These are phyloP conservation scores for Zaprionus nigranus DNA, from an alignment of 1,140 invertebrate species.

Conservation along the genomic window DNA sequence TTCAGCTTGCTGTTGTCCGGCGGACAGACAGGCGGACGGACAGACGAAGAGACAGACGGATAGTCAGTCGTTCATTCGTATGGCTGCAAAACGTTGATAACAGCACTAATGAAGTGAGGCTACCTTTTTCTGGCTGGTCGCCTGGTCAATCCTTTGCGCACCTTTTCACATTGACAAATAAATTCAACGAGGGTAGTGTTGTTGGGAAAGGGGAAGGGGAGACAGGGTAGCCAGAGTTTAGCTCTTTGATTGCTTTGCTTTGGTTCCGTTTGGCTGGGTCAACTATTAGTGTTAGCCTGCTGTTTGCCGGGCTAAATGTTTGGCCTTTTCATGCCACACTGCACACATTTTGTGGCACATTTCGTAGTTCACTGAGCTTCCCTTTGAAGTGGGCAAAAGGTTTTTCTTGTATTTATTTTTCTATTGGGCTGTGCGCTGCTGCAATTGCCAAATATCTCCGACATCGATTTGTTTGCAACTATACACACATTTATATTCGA, in stretches of 20 bases:
- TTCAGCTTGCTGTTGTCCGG: not conserved
- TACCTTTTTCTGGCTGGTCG: slow-evolving; percentile 56
- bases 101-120: slow-evolving; percentile 78
- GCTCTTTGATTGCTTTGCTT: slow-evolving; percentile 73
- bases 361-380: slow-evolving; percentile 67
- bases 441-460: slow-evolving; percentile 61
- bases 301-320: slow-evolving; percentile 73
- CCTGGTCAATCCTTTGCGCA: slow-evolving; percentile 61
- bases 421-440: not conserved
- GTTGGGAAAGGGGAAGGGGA: slow-evolving; percentile 17
- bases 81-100: slow-evolving; percentile 77
- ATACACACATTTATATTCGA: not conserved
- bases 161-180: slow-evolving; percentile 81
- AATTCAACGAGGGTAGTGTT: slow-evolving; percentile 42
- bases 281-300: slow-evolving; percentile 62
- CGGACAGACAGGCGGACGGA: slow-evolving; percentile 34
- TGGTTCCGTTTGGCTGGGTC: slow-evolving; percentile 45
- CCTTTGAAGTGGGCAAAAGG: slow-evolving; percentile 63
- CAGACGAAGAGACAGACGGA: slow-evolving; percentile 31
- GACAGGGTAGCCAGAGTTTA: slow-evolving; percentile 34
- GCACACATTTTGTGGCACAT: slow-evolving; percentile 79
- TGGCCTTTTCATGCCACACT: slow-evolving; percentile 74
- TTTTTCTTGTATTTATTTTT: slow-evolving; percentile 23
- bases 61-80: slow-evolving; percentile 50
- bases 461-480: slow-evolving; percentile 22